Percentiles rank a stretch among this genome's conserved stretches.
Conservation (phyloP, 2,113 vertebrate genomes). For the Clarias macrocephalus region DNA sequence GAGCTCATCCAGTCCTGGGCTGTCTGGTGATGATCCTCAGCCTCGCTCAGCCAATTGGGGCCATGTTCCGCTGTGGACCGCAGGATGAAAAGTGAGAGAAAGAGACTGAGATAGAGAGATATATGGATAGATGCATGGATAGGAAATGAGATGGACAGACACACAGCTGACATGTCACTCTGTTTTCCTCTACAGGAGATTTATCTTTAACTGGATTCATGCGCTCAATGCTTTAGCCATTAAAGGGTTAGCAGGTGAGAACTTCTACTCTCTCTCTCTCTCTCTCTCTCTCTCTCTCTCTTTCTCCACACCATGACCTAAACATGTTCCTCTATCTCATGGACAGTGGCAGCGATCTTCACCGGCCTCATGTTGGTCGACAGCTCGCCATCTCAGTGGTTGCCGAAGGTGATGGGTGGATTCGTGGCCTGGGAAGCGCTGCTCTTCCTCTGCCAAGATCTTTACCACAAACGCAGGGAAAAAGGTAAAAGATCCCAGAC, state of each 20-base stretch:
- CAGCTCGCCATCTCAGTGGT: constrained; percentile 57
- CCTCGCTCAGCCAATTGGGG: constrained; percentile 62
- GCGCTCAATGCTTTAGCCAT: constrained; percentile 61
- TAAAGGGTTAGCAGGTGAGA: constrained; percentile 71
- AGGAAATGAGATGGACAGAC: neutral
- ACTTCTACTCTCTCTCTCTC: neutral
- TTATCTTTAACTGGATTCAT: constrained; percentile 71
- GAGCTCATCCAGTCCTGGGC: constrained; percentile 63
- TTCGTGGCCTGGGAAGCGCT: constrained; percentile 72
- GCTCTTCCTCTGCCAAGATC: constrained; percentile 60
- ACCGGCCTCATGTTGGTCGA: constrained; percentile 66
- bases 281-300: neutral
- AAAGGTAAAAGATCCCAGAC: constrained; percentile 40
- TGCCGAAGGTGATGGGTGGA: constrained; percentile 74
- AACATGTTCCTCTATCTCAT: neutral
- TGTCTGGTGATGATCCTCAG: constrained; percentile 63
- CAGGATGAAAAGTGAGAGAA: constrained; percentile 60
- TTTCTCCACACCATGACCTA: neutral
- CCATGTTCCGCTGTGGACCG: constrained; percentile 65
- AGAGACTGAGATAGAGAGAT: neutral
- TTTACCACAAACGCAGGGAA: constrained; percentile 42
- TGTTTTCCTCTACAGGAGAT: constrained; percentile 61
- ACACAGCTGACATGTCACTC: neutral
- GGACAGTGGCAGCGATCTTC: constrained; percentile 73
- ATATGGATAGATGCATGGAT: neutral